Evolutionary conservation across 2,797 vertebrate genomes (phyloP).

Genomic region (Semotilus atromaculatus): DNA sequence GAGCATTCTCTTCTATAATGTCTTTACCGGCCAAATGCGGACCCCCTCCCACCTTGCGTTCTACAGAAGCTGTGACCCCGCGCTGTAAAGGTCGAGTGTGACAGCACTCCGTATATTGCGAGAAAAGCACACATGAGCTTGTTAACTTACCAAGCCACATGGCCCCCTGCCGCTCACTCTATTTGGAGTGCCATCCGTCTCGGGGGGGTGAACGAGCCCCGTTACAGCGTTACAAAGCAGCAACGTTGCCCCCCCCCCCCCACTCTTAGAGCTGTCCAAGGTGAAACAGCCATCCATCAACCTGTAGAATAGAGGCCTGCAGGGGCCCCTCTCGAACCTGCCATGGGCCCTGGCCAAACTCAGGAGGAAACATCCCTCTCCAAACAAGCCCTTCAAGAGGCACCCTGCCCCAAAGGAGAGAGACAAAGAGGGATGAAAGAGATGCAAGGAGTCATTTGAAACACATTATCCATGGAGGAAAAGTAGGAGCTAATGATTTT

Average conservation of each 20-base stretch:
- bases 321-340: constrained; percentile 59
- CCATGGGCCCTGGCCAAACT: constrained; percentile 59
- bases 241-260: not conserved
- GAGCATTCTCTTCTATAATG: constrained; percentile 49
- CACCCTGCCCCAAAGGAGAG: constrained; percentile 40
- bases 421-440: constrained; percentile 46
- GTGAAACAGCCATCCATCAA: constrained; percentile 50
- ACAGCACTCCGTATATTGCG: constrained; percentile 18
- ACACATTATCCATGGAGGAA: constrained; percentile 51
- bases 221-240: constrained; percentile 9
- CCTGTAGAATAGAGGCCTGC: constrained; percentile 39
- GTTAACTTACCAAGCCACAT: constrained; percentile 34
- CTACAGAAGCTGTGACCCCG: constrained; percentile 37
- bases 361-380: constrained; percentile 50
- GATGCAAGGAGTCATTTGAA: constrained; percentile 48
- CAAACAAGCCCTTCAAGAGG: constrained; percentile 63
- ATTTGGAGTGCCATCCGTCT: constrained; percentile 37
- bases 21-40: constrained; percentile 46
- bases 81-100: not conserved
- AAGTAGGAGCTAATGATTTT: constrained; percentile 46
- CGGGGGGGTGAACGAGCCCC: constrained; percentile 53
- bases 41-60: constrained; percentile 15
- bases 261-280: constrained; percentile 30
- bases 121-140: constrained; percentile 52
- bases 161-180: constrained; percentile 2